Base-by-base conservation (phyloP, 1,140 invertebrate species). In the Oryzaephilus surinamensis region DNA sequence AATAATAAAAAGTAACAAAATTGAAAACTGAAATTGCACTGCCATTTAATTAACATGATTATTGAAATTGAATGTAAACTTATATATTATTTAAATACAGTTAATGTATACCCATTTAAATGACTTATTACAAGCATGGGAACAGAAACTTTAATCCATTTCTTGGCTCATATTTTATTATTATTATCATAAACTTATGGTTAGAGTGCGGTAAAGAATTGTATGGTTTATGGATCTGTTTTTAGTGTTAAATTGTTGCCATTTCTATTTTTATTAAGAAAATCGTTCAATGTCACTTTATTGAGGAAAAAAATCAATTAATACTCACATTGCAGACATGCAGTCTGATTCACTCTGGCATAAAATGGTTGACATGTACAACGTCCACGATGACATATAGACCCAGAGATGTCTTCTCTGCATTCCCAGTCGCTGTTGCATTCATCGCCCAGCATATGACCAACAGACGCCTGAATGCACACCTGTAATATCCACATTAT, bases 301-400 rank as follows among this genome's bases (percentile, higher is more conserved):
- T 6, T 33, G 6, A 19, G 7, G n/a, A 12, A 13, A 6, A 33
- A 14, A 19, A 18, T 18, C 32, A 33, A 19, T 19, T 2, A 17
- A 38, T 50, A 73, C 75, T 79, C 63, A 80, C 78, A 78, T 61
- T 77, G 74, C 46, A 81, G 60, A 64, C 78, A 81, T 20, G 60
- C 63, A 13, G 74, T 76, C 26, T 62, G 62, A 56, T 81, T 77
- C 52, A 74, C 68, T 49, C 65, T 65, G 2, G 77, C 77, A 54
- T 69, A 79, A 53, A 75, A 81, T 16, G 77, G 72, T 47, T 71
- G 68, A 57, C 78, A 81, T 17, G 70, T 65, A 58, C 78, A 81
- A 51, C 66, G 63, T 29, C 76, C 76, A 40, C 64, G 61, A 29
- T 68, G 54, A 55, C 78, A 81, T 15, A 69, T 69, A 30, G 73